phyloP scores from a whole-genome alignment of 2,888 invertebrate species.

The Tethea ocularis region DNA sequence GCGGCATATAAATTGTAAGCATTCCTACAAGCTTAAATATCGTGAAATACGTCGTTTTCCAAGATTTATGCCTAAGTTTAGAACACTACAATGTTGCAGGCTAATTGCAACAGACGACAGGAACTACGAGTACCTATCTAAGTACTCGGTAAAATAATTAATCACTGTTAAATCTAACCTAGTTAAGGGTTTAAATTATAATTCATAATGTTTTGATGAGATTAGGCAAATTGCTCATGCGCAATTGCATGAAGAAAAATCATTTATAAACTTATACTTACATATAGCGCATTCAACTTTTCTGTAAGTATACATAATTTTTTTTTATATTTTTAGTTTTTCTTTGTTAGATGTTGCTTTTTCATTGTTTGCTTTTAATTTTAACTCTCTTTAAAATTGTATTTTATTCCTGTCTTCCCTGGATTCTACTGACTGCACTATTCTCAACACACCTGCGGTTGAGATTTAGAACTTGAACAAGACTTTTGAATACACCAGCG shows the following conservation, averaged over 20 bases:
- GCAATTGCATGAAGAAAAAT: too few relatives aligned
- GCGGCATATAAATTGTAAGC: neutral
- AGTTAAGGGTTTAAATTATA: neutral
- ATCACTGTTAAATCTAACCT: conserved; percentile 19
- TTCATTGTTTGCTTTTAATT: too few relatives aligned
- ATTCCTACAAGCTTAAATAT: neutral
- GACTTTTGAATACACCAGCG: too few relatives aligned
- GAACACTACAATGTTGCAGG: conserved; percentile 28
- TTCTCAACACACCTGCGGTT: too few relatives aligned
- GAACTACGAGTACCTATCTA: conserved; percentile 15
- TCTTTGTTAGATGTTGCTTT: too few relatives aligned
- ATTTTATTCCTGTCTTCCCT: too few relatives aligned
- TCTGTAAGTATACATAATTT: too few relatives aligned
- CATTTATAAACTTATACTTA: neutral
- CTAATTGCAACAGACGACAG: conserved; percentile 20
- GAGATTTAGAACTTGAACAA: too few relatives aligned
- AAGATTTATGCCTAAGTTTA: conserved; percentile 8
- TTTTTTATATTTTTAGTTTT: too few relatives aligned
- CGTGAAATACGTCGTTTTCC: conserved; percentile 4
- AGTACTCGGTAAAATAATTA: conserved; percentile 16
- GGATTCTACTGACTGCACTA: too few relatives aligned
- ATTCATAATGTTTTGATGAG: neutral
- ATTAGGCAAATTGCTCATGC: neutral
- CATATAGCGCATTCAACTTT: neutral
- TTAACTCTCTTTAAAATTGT: too few relatives aligned